Evolutionary conservation across 2,113 vertebrate species (phyloP).

Genomic region (Acanthochromis polyacanthus): DNA sequence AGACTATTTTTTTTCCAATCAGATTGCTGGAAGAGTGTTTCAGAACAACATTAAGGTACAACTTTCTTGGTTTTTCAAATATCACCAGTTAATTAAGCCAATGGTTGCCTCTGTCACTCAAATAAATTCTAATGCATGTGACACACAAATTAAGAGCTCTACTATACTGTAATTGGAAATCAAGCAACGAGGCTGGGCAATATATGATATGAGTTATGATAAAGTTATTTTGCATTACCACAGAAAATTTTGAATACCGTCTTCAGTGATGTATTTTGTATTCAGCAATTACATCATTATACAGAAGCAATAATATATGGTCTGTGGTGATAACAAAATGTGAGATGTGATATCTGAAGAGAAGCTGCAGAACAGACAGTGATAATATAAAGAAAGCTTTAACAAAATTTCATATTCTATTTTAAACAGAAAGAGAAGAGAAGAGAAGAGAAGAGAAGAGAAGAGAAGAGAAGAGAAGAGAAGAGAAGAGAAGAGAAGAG

Average conservation of each 20-base stretch:
- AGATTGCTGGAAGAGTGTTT: not conserved
- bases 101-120: conserved; percentile 3
- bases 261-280: conserved; percentile 15
- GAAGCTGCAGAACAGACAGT: conserved; percentile 7
- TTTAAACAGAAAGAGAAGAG: conserved; percentile 8
- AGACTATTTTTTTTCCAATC: not conserved
- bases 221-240: not conserved
- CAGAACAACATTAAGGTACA: no score
- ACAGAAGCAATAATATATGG: conserved; percentile 13
- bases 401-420: conserved; percentile 29
- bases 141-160: not conserved
- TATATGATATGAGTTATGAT: not conserved
- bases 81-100: not conserved
- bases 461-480: not conserved
- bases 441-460: not conserved
- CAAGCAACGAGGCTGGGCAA: not conserved
- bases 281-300: not conserved
- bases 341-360: conserved; percentile 9
- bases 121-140: not conserved
- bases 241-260: conserved; percentile 1
- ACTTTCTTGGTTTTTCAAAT: no score
- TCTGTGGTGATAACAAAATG: conserved; percentile 8
- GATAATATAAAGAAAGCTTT: conserved; percentile 2
- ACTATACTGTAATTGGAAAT: not conserved
- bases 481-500: not conserved